phyloP scores from a whole-genome alignment of 1,140 invertebrate genomes.

The Danaus melanippus region DNA sequence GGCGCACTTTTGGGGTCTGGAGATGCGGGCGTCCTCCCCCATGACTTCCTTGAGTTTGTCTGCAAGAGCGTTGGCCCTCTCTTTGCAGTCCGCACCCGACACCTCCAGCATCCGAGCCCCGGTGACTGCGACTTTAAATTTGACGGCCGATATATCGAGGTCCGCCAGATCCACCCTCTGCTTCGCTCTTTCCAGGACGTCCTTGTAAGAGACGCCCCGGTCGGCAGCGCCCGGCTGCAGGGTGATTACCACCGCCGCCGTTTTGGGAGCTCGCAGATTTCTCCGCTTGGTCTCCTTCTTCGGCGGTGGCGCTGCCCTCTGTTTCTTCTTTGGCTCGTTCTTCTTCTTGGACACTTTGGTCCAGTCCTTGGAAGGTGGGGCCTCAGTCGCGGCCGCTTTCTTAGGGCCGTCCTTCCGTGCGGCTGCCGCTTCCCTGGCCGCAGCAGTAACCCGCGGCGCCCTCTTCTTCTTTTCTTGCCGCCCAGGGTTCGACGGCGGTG shows the following conservation, averaged over 20 bases:
- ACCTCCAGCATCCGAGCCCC: constrained; percentile 18
- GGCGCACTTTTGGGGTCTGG: constrained; percentile 7
- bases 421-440: neutral
- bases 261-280: constrained; percentile 4
- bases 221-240: constrained; percentile 12
- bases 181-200: constrained; percentile 5
- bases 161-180: constrained; percentile 1
- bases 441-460: too few species aligned
- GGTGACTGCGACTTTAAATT: constrained; percentile 1
- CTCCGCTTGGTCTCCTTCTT: neutral
- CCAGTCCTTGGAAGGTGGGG: neutral
- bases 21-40: neutral
- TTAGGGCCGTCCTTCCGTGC: neutral
- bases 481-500: neutral
- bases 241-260: constrained; percentile 13
- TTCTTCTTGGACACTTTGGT: neutral
- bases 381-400: too few species aligned
- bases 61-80: constrained; percentile 16
- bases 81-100: neutral
- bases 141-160: neutral
- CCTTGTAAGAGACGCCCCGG: constrained; percentile 5
- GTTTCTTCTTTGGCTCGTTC: neutral
- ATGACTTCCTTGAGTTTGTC: constrained; percentile 3
- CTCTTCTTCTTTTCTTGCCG: neutral
- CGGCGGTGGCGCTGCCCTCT: neutral